These are phyloP conservation scores for Sphenopsis melanotis DNA, from an alignment of 2,797 vertebrate genomes.

Conservation along the genomic window DNA sequence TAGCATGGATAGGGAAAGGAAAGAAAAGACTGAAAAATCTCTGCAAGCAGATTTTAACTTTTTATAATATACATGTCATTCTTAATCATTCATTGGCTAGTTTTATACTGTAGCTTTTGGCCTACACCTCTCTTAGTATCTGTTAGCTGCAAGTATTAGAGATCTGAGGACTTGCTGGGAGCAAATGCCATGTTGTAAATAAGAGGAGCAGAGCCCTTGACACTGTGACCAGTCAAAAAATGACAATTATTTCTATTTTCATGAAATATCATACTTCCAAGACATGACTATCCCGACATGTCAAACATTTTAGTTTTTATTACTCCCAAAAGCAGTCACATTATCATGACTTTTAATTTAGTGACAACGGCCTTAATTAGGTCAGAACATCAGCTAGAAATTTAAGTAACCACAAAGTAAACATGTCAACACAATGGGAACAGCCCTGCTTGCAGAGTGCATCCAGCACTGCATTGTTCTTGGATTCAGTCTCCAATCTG, in stretches of 20 bases:
- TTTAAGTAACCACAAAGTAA: not conserved
- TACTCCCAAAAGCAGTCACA: not conserved
- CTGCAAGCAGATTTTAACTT: not conserved
- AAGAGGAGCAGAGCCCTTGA: not conserved
- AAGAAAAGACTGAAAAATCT: not conserved
- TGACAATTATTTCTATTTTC: not conserved
- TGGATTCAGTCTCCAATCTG: not conserved
- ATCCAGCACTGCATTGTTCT: not conserved
- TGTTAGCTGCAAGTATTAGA: not conserved
- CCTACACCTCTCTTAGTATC: not conserved
- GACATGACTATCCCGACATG: not conserved
- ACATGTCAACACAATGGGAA: not conserved
- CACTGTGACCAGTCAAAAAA: not conserved
- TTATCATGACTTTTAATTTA: not conserved
- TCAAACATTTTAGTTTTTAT: not conserved
- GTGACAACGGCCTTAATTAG: not conserved
- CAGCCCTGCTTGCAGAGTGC: not conserved
- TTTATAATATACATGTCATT: not conserved
- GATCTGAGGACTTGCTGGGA: not conserved
- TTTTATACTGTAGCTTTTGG: not conserved
- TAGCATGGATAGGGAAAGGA: not conserved
- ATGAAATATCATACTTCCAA: not conserved
- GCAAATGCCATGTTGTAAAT: not conserved
- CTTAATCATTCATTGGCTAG: not conserved
- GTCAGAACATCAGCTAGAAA: not conserved